Evolutionary conservation across 2,888 invertebrate species (phyloP), one percentile per base, ranked within the genome.

Genomic region (Papilio elwesi): DNA sequence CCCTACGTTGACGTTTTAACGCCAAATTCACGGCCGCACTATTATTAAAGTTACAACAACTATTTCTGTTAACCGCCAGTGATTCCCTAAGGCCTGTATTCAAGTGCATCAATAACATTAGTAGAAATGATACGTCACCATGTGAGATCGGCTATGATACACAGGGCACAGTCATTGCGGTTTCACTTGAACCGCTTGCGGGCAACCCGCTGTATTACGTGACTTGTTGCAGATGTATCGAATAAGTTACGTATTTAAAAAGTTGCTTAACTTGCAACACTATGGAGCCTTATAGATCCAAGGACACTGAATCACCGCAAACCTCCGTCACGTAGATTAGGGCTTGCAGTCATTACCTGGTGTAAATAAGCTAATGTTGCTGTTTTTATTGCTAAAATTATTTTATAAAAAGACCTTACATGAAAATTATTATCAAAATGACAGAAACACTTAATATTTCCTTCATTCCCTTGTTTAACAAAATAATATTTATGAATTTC

Each of bases 11-110:
- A 78, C 75, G 76, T 72, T 57, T 53, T 68, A 73, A 68, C 74
- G 75, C 73, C 74, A 63, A 83, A 82, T 85, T 83, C 81, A 57
- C 73, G 73, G 75, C 70, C 63, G 51, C 63, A 64, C 78, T 85
- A 84, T 82, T 78, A 80, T 82, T 84, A 83, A 78, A 74, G 76
- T 70, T 51, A 77, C 49, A 66, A 77, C 49, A 66, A 70, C 36
- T 55, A 49, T 36, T 64, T 52, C 55, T 15, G 26, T 47, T 48
- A 64, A 70, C 47, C 13, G 13, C 13, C 7, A 84, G 87, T 82
- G 77, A 83, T 84, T 85, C 83, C 86, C 85, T 75, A 85, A 87
- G 84, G 83, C 76, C 83, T 62, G 48, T 53, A 55, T 55, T 52
- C 15, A 49, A 11, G 11, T 36, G 43, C 16, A 12, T 48, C n/a